These are phyloP conservation scores for Heteractis magnifica DNA, from an alignment of 92 coral and sea anemone species.

Conservation along the genomic window DNA sequence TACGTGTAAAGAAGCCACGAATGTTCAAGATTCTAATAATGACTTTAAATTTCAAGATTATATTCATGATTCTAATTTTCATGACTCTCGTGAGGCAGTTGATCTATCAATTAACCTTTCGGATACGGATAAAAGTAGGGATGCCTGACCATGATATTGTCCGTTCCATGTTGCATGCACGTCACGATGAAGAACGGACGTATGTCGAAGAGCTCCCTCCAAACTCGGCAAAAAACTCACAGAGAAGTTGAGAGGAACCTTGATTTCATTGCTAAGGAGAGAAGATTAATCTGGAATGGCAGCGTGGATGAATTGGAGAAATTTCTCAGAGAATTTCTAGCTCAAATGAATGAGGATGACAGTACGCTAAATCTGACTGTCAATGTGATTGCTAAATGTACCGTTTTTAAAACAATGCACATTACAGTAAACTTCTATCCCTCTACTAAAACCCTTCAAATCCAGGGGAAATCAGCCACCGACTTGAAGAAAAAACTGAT, in stretches of 20 bases:
- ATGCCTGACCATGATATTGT: no score
- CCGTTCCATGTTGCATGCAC: no score
- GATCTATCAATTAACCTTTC: no score
- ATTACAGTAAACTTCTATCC: neutral
- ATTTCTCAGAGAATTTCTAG: neutral
- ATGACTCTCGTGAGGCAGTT: no score
- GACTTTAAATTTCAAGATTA: no score
- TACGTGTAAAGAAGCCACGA: no score
- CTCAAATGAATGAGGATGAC: neutral
- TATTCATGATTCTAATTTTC: no score
- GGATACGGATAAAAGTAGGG: no score
- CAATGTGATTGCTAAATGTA: neutral
- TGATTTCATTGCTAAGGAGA: neutral
- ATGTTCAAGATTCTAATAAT: no score
- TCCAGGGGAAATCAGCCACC: neutral
- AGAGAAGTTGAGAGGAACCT: neutral
- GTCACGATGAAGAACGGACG: no score
- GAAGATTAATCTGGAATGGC: neutral
- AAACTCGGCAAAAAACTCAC: neutral
- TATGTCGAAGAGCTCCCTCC: no score
- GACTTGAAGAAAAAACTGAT: neutral
- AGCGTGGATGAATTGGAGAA: neutral
- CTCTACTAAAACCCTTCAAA: neutral
- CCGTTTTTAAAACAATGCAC: neutral
- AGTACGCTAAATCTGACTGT: neutral